Conservation (phyloP, 2,113 vertebrate genomes). For the Laticauda laticaudata region DNA sequence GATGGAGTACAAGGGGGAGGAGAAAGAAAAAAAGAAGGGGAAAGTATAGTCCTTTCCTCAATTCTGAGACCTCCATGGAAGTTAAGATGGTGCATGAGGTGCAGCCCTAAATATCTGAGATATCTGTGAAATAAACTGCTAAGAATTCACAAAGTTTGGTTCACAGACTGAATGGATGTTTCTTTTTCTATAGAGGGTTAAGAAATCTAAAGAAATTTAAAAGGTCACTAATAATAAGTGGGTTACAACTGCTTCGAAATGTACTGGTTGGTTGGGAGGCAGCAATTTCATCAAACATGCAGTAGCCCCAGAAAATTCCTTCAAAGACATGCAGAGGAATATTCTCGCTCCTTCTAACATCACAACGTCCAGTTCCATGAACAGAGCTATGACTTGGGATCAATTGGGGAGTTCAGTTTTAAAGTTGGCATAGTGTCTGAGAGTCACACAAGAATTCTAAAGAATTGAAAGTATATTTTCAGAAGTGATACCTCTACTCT, state of each 20-base stretch:
- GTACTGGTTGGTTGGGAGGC: not conserved
- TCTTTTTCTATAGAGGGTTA: not conserved
- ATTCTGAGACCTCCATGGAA: not conserved
- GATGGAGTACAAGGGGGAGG: not conserved
- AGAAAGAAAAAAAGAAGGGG: not conserved
- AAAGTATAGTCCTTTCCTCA: not conserved
- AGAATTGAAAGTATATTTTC: not conserved
- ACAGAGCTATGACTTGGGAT: not conserved
- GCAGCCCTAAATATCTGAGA: not conserved
- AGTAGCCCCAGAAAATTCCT: not conserved
- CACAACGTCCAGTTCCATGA: not conserved
- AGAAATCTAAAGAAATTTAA: not conserved
- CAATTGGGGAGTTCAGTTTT: not conserved
- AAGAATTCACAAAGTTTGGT: not conserved
- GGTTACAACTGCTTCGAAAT: no score
- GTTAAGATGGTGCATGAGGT: not conserved
- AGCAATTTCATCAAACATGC: not conserved
- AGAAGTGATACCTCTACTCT: not conserved
- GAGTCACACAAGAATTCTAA: not conserved
- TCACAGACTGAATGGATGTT: not conserved
- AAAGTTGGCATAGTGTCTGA: not conserved
- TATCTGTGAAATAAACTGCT: not conserved
- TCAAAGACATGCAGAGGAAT: not conserved
- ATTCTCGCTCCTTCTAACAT: not conserved
- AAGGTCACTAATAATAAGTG: not conserved